These are phyloP conservation scores for Drosophila truncata DNA, from an alignment of 1,140 invertebrate genomes.

Conservation along the genomic window DNA sequence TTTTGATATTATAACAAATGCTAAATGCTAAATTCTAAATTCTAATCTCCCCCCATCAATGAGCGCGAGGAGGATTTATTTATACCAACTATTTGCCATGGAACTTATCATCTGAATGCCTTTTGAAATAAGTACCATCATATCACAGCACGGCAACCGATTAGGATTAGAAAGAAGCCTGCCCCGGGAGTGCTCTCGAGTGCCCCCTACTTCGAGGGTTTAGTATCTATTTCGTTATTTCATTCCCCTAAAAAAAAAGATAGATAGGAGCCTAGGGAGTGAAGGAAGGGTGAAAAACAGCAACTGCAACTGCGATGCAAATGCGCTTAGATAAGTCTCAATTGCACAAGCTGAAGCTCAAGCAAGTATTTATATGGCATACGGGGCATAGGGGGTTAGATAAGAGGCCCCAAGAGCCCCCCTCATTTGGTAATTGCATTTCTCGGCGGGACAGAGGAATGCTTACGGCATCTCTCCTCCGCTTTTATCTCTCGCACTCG, in stretches of 20 bases:
- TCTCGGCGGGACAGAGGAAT: conserved; percentile 5
- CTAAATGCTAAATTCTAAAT: neutral
- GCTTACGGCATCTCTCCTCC: conserved; percentile 26
- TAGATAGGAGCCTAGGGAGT: neutral
- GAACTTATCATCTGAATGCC: conserved; percentile 8
- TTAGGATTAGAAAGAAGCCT: conserved; percentile 7
- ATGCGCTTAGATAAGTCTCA: conserved; percentile 56
- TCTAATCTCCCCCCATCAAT: conserved; percentile 17
- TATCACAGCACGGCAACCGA: conserved; percentile 33
- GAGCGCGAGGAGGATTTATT: conserved; percentile 9
- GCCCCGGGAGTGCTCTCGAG: conserved; percentile 10
- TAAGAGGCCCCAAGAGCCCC: conserved; percentile 41
- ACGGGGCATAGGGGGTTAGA: conserved; percentile 17
- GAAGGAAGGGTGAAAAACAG: neutral
- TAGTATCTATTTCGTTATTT: conserved; percentile 5
- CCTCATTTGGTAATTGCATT: conserved; percentile 44
- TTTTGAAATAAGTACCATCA: conserved; percentile 12
- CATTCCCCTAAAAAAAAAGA: neutral
- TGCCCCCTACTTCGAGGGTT: conserved; percentile 5
- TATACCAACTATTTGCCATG: conserved; percentile 3
- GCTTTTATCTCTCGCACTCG: conserved; percentile 5
- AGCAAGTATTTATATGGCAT: neutral
- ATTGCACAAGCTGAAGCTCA: conserved; percentile 48
- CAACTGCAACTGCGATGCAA: conserved; percentile 38
- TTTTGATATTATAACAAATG: conserved; percentile 14